Evolutionary conservation across 2,113 vertebrate genomes (phyloP), one percentile per base, ranked within the genome.

Genomic region (Lophius piscatorius): DNA sequence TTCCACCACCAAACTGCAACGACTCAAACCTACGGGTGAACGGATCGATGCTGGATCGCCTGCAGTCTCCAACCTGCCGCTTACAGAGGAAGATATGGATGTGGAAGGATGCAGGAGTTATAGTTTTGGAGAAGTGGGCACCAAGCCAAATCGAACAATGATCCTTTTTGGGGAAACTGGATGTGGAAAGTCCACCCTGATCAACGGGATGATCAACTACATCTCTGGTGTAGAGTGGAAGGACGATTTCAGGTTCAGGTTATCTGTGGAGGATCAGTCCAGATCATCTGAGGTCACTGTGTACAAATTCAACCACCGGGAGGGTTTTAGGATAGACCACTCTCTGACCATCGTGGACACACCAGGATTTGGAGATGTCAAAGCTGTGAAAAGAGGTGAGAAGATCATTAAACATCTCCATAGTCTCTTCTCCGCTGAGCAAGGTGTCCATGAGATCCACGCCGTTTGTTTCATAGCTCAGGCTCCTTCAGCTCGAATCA

Each of bases 331-430:
- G 4, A 46, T 85, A 1, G 12, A 51, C 0, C 74, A 34, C 58
- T 85, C 85, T 1, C 9, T 90, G 18, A 90, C 83, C 3, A 62
- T 91, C 0, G 70, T 87, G 1, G 90, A 91, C 74, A 89, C 84
- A 0, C 89, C 85, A 18, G 88, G 85, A 0, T 89, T 91, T 60
- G 88, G 80, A 16, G 77, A 86, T 9, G 80, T 76, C 1, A 44
- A 76, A 52, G 85, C 80, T 10, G 69, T 78, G 16, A 6, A 12
- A 0, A 67, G 47, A 49, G 83, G 88, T 36, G n/a, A 9, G 4
- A 0, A 14, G 49, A 77, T 87, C 12, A 50, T 13, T 1, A 44
- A 78, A 12, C 56, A 82, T 5, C 39, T 89, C 2, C 14, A 8
- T 7, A 24, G 18, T 1, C 46, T 77, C 5, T 74, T 81, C 56